Evolutionary conservation across 2,113 vertebrate genomes (phyloP).

Genomic region (Elephas maximus): DNA sequence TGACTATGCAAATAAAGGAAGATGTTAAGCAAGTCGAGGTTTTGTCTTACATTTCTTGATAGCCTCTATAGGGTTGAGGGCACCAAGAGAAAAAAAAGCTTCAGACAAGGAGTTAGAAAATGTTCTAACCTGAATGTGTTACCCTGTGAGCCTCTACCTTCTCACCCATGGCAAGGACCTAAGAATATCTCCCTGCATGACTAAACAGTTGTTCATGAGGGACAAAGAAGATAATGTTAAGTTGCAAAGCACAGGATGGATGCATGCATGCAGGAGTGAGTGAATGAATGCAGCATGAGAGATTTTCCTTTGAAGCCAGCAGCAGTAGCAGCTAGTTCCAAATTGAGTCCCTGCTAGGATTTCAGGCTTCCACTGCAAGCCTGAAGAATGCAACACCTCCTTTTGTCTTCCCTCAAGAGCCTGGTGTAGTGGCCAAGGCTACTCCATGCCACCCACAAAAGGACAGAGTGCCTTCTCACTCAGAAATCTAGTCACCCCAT

Average conservation of each 20-base stretch:
- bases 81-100: not conserved
- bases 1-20: not conserved
- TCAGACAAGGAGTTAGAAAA: not conserved
- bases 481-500: not conserved
- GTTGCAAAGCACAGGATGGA: not conserved
- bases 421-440: not conserved
- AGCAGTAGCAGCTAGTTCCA: not conserved
- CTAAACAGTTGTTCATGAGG: not conserved
- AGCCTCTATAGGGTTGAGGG: not conserved
- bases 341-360: not conserved
- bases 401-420: not conserved
- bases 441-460: not conserved
- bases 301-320: not conserved
- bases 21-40: not conserved
- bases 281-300: too few species aligned
- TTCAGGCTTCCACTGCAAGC: not conserved
- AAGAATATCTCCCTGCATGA: too few species aligned
- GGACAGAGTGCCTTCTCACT: conserved; percentile 11
- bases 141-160: not conserved
- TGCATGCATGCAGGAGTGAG: not conserved
- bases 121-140: not conserved
- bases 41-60: not conserved
- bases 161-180: too few species aligned
- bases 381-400: not conserved
- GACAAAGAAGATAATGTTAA: not conserved